Evolutionary conservation across 35 echinoderm and acorn worm genomes (phyloP), one percentile per base, ranked within the genome.

Genomic region (Acanthaster planci): DNA sequence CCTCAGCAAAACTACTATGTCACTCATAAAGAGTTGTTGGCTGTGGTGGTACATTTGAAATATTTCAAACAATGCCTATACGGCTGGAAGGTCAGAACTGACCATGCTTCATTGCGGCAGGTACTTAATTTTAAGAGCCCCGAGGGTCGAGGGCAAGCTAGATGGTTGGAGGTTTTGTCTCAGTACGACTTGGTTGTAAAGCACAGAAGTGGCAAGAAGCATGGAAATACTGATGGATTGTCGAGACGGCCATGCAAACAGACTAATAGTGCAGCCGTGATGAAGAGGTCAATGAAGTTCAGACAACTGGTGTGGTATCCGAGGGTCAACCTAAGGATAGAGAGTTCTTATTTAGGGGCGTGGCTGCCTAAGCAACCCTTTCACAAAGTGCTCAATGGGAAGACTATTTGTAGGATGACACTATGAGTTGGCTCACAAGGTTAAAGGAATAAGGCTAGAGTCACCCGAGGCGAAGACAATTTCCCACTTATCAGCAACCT

Each of bases 21-120:
- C 7, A 85, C 82, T 21, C 47, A 10, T 12, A 44, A 53, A 22
- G 87, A 93, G 40, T 40, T 93, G 76, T 80, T 90, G 19, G 68
- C 92, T 8, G 76, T 93, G 21, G 82, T 90, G 1, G 64, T 36
- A 18, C 78, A 35, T 78, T 64, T 93, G 29, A 84, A 84, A 54
- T 27, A 89, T n/a, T 93, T 85, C 75, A 39, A 76, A 37, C 91
- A 93, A 26, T 89, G 89, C 78, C 37, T 92, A 17, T 31, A 67
- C 7, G 90, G 85, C 16, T 47, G 27, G 1, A 31, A 51, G 30
- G 56, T 93, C 18, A 77, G 86, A 39, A 89, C 90, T 31, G 90
- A 92, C 42, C 90, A 92, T 84, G 80, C 50, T 8, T 76, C 91
- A 10, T 58, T 93, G 8, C 54, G 30, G 7, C 64, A 80, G 80